Evolutionary conservation across 2,797 vertebrate genomes (phyloP).

Genomic region (Podargus strigoides): DNA sequence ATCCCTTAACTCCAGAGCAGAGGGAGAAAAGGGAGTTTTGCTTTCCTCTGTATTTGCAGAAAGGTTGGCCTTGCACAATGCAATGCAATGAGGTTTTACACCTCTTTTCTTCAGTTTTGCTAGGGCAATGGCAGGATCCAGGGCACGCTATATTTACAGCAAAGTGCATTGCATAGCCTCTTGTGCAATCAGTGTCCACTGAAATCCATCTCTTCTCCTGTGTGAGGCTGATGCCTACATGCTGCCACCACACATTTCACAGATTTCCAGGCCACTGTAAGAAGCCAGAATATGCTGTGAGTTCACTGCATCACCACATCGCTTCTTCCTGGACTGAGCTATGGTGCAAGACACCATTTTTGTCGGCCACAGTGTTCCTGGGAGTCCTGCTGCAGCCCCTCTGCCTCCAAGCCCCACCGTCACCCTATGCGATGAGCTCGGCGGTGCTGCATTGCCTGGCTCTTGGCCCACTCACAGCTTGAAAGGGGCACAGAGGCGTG

Average conservation of each 20-base stretch:
- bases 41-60: background rate
- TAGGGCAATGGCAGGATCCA: background rate
- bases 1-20: background rate
- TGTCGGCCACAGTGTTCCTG: background rate
- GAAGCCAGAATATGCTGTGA: background rate
- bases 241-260: background rate
- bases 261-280: background rate
- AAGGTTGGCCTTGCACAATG: background rate
- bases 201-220: background rate
- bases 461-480: background rate
- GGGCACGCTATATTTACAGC: background rate
- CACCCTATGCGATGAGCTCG: accelerated
- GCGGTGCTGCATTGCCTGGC: accelerated
- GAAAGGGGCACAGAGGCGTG: accelerated
- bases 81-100: background rate
- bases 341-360: background rate
- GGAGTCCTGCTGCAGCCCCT: background rate
- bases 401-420: background rate
- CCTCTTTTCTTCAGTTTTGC: background rate
- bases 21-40: background rate
- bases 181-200: background rate
- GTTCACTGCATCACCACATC: background rate
- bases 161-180: background rate
- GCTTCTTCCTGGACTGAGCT: background rate
- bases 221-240: background rate